phyloP scores from a whole-genome alignment of 2,113 vertebrate species.

The Rhynchopsitta pachyrhyncha region DNA sequence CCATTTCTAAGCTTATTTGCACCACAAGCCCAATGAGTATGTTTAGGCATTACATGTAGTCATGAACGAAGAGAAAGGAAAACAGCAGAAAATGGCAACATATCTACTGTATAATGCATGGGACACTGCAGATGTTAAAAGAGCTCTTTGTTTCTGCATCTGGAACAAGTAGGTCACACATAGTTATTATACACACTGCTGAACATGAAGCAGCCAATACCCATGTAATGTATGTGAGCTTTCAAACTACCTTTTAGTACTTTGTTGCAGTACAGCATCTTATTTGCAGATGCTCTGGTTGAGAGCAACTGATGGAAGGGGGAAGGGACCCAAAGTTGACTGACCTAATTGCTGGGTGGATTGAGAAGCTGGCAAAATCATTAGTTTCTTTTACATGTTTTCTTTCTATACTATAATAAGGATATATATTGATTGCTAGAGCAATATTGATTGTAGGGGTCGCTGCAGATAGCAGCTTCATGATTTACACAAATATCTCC shows the following conservation, averaged over 20 bases:
- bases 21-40: background rate
- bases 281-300: constrained; percentile 45
- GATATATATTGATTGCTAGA: constrained; percentile 59
- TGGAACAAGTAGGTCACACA: constrained; percentile 58
- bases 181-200: constrained; percentile 49
- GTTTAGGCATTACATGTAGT: background rate
- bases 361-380: constrained; percentile 14
- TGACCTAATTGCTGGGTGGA: constrained; percentile 47
- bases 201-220: constrained; percentile 43
- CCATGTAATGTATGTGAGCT: constrained; percentile 15
- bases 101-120: background rate
- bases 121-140: constrained; percentile 6
- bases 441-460: constrained; percentile 50
- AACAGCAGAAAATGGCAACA: background rate
- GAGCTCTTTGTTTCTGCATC: constrained; percentile 20
- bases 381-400: constrained; percentile 6
- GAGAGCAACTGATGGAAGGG: constrained; percentile 25
- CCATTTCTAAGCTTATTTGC: background rate
- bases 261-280: background rate
- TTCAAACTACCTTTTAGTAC: constrained; percentile 49
- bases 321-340: constrained; percentile 4
- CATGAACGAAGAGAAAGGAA: background rate
- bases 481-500: constrained; percentile 50
- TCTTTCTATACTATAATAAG: constrained; percentile 43
- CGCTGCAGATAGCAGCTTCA: constrained; percentile 43